These are phyloP conservation scores for Hippopotamyrus pictus DNA, from an alignment of 2,797 vertebrate species.

Conservation along the genomic window DNA sequence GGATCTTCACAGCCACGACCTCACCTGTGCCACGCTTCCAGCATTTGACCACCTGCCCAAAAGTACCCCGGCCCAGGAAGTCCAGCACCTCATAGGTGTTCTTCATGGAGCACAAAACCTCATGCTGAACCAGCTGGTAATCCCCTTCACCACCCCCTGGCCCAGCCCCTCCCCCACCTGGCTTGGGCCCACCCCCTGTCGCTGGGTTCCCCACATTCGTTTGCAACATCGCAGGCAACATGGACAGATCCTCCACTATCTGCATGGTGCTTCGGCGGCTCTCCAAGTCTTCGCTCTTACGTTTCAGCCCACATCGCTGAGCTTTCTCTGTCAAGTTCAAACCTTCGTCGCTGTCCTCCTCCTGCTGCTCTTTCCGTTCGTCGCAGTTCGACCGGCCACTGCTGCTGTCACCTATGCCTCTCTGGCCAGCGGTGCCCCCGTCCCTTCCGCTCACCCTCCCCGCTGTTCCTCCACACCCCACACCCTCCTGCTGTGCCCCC, in stretches of 20 bases:
- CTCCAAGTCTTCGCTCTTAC: slow-evolving; percentile 94
- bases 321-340: slow-evolving; percentile 74
- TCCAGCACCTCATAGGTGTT: slow-evolving; percentile 97
- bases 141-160: slow-evolving; percentile 80
- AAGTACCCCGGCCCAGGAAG: slow-evolving; percentile 95
- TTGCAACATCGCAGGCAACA: slow-evolving; percentile 97
- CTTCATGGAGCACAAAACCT: slow-evolving; percentile 94
- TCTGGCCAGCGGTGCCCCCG: slow-evolving; percentile 53
- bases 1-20: slow-evolving; percentile 93
- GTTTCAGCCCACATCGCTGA: slow-evolving; percentile 96
- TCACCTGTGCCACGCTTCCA: slow-evolving; percentile 96
- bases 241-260: slow-evolving; percentile 94
- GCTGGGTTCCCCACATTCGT: slow-evolving; percentile 78
- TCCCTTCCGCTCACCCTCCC: slow-evolving; percentile 55
- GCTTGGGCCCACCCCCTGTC: slow-evolving; percentile 74
- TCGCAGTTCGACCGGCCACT: slow-evolving; percentile 49
- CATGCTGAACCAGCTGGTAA: slow-evolving; percentile 96
- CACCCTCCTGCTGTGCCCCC: slow-evolving; percentile 57
- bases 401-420: slow-evolving; percentile 41
- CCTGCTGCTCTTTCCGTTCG: slow-evolving; percentile 37
- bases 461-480: slow-evolving; percentile 63
- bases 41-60: slow-evolving; percentile 99
- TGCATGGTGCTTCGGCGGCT: slow-evolving; percentile 85
- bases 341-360: slow-evolving; percentile 60
- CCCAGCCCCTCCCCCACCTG: slow-evolving; percentile 62